Percentiles rank a stretch among this genome's conserved stretches.
These are phyloP conservation scores for Triplophysa rosa DNA, from an alignment of 2,113 vertebrate genomes.

Conservation along the genomic window DNA sequence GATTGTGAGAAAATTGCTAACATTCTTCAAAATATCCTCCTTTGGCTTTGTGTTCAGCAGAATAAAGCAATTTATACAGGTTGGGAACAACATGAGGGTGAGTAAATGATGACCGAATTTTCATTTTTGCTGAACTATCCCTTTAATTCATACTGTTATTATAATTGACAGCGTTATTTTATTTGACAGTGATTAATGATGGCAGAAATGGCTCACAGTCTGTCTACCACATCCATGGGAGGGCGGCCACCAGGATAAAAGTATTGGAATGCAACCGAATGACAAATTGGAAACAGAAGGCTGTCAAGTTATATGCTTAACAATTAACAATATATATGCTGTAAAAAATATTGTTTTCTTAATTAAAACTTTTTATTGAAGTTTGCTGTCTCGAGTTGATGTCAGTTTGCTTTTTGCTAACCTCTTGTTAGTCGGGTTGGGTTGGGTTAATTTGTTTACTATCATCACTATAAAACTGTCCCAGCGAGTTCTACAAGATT, in stretches of 20 bases:
- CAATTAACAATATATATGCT: not conserved
- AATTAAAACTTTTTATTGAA: not conserved
- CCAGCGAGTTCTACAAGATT: not conserved
- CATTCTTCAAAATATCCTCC: no score
- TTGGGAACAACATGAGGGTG: no score
- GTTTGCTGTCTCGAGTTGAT: not conserved
- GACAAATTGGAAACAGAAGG: not conserved
- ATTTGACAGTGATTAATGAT: slow-evolving; percentile 88
- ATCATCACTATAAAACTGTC: not conserved
- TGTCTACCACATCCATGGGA: slow-evolving; percentile 91
- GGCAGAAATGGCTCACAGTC: slow-evolving; percentile 87
- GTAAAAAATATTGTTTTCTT: not conserved
- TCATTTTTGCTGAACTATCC: no score
- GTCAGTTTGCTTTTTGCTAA: not conserved
- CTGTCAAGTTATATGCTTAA: no score
- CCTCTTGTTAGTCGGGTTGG: not conserved
- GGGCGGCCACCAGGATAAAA: slow-evolving; percentile 89
- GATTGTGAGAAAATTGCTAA: no score
- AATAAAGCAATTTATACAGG: no score
- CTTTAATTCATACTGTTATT: not conserved
- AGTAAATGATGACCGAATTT: no score
- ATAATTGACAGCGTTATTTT: slow-evolving; percentile 39
- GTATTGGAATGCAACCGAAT: not conserved
- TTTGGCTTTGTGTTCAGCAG: no score
- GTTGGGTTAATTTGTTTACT: slow-evolving; percentile 10